A percentile compares a stretch with the other conserved stretches of the same genome.
phyloP scores from a whole-genome alignment of 1,140 invertebrate genomes.

The Pseudomyrmex gracilis region DNA sequence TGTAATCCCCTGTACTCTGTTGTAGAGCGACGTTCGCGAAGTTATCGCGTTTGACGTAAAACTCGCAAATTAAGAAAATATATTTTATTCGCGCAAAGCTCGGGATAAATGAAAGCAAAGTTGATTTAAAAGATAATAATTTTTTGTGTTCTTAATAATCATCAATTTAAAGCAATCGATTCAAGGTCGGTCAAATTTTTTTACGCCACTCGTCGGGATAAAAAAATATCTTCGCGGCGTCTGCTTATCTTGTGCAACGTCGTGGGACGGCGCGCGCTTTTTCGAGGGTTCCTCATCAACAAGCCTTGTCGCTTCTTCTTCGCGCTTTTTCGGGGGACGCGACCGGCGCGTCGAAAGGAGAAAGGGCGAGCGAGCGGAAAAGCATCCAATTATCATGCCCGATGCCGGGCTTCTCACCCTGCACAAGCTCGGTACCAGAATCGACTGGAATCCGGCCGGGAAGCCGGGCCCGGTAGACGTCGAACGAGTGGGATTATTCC shows the following conservation, averaged over 20 bases:
- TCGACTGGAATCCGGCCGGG: constrained; percentile 74
- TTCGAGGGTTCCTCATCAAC: constrained; percentile 33
- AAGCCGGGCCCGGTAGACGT: constrained; percentile 73
- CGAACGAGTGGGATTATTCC: constrained; percentile 75
- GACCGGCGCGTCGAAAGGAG: no score
- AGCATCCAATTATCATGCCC: constrained; percentile 73
- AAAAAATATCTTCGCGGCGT: not conserved
- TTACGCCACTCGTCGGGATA: not conserved
- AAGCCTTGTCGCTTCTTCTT: not conserved
- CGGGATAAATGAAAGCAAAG: no score
- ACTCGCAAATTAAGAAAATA: no score
- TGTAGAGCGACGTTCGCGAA: no score
- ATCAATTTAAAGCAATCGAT: not conserved
- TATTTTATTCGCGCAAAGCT: no score
- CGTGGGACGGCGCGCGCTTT: not conserved
- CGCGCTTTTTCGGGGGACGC: constrained; percentile 41
- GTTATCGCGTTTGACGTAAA: no score
- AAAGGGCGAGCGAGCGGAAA: constrained; percentile 36
- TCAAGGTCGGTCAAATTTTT: no score
- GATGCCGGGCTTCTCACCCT: constrained; percentile 61
- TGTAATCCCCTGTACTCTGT: no score
- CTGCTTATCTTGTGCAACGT: not conserved
- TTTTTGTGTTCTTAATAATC: not conserved
- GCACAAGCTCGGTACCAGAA: constrained; percentile 73
- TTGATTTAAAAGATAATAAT: not conserved